Percentiles rank a stretch among this genome's conserved stretches.
These are phyloP conservation scores for Pemphigus obesinymphae DNA, from an alignment of 1,140 invertebrate species.

Conservation along the genomic window DNA sequence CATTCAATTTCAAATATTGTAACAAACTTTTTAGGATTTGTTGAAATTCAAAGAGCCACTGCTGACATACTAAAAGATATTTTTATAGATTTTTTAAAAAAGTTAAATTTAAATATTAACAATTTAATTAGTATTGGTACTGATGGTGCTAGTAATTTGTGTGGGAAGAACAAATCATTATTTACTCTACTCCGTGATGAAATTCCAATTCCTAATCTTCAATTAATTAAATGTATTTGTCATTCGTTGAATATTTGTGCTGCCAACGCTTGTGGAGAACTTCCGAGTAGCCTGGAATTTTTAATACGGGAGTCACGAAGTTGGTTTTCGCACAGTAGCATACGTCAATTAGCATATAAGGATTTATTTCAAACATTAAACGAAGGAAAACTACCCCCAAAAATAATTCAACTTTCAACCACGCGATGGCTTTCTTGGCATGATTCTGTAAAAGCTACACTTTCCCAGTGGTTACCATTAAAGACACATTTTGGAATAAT, in stretches of 20 bases:
- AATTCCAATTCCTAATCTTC: slow-evolving; percentile 21
- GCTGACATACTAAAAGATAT: background rate
- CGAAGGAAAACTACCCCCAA: slow-evolving; percentile 20
- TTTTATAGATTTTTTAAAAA: background rate
- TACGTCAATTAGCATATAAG: slow-evolving; percentile 10
- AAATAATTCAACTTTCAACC: slow-evolving; percentile 42
- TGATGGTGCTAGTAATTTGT: slow-evolving; percentile 33
- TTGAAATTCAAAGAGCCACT: slow-evolving; percentile 7
- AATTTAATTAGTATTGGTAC: slow-evolving; percentile 25
- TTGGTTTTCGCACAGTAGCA: slow-evolving; percentile 23
- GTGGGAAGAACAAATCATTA: slow-evolving; percentile 28
- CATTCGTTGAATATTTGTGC: slow-evolving; percentile 36
- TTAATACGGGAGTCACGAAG: slow-evolving; percentile 7
- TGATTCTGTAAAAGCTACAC: slow-evolving; percentile 38
- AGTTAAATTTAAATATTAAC: slow-evolving; percentile 6
- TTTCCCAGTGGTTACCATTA: slow-evolving; percentile 44
- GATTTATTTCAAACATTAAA: slow-evolving; percentile 5
- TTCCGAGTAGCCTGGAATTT: slow-evolving; percentile 26
- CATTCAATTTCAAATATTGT: background rate
- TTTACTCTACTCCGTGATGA: slow-evolving; percentile 19
- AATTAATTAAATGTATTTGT: slow-evolving; percentile 38
- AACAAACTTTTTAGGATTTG: slow-evolving; percentile 29
- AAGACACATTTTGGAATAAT: slow-evolving; percentile 41
- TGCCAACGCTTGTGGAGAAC: slow-evolving; percentile 33
- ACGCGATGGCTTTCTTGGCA: slow-evolving; percentile 43